phyloP scores from a whole-genome alignment of 1,140 invertebrate genomes.

The Vollenhovia emeryi region DNA sequence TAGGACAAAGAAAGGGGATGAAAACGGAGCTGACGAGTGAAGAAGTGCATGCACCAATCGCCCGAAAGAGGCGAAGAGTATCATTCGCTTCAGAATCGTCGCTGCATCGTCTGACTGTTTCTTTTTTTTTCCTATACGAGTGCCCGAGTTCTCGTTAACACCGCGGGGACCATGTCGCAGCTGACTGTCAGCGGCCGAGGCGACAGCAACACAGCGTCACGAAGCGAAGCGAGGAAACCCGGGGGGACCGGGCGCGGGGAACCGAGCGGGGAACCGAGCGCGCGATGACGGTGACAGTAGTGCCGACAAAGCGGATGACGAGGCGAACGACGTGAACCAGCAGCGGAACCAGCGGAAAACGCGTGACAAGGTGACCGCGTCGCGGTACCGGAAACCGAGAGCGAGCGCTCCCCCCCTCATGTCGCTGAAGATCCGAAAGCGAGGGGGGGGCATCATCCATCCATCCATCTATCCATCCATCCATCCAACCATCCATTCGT shows the following conservation, averaged over 20 bases:
- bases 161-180: constrained; percentile 9
- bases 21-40: neutral
- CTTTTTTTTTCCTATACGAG: neutral
- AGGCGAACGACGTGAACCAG: neutral
- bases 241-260: neutral
- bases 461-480: neutral
- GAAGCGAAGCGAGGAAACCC: constrained; percentile 13
- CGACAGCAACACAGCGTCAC: constrained; percentile 39
- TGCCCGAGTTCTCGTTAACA: constrained; percentile 4
- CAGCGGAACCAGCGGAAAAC: constrained; percentile 18
- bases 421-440: neutral
- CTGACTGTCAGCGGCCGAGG: constrained; percentile 30
- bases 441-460: neutral
- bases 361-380: constrained; percentile 33
- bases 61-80: too few species aligned
- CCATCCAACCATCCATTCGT: neutral
- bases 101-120: neutral
- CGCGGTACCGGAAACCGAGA: constrained; percentile 41
- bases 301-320: constrained; percentile 42
- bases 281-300: neutral
- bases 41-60: neutral
- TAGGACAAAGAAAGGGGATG: neutral
- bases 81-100: neutral
- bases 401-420: too few species aligned
- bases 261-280: constrained; percentile 4